phyloP scores from a whole-genome alignment of 2,797 vertebrate species.

The Malurus splendens region DNA sequence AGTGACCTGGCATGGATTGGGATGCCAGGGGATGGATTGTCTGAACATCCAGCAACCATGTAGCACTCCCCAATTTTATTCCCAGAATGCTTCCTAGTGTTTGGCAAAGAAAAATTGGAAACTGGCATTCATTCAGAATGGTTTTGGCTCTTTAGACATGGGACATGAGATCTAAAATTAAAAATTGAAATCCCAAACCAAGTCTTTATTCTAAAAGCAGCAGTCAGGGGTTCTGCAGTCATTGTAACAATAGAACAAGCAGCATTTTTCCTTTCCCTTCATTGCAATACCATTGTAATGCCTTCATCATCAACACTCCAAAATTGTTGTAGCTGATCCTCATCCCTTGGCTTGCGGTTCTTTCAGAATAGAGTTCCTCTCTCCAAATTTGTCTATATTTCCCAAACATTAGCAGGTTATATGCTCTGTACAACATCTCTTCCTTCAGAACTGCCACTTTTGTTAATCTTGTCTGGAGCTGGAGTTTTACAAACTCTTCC shows the following conservation, averaged over 20 bases:
- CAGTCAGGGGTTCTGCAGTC: not conserved
- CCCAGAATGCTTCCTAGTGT: not conserved
- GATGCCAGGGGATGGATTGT: not conserved
- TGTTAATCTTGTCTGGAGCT: not conserved
- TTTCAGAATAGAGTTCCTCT: not conserved
- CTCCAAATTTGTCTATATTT: not conserved
- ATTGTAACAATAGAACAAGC: not conserved
- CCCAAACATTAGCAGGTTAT: not conserved
- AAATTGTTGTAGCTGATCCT: not conserved
- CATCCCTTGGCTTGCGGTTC: not conserved
- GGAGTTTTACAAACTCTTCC: not conserved
- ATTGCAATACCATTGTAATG: not conserved
- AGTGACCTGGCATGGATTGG: not conserved
- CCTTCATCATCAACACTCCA: not conserved
- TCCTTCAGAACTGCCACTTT: not conserved
- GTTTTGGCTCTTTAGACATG: not conserved
- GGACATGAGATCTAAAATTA: not conserved
- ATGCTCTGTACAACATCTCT: not conserved
- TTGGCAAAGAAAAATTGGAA: not conserved
- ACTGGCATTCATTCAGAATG: not conserved
- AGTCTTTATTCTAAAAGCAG: not conserved
- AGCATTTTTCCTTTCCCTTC: not conserved
- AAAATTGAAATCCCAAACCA: not conserved
- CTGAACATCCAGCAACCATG: not conserved
- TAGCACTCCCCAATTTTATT: not conserved